Percentiles rank a stretch among this genome's conserved stretches.
These are phyloP conservation scores for Anguilla japonica DNA, from an alignment of 2,113 vertebrate species.

Conservation along the genomic window DNA sequence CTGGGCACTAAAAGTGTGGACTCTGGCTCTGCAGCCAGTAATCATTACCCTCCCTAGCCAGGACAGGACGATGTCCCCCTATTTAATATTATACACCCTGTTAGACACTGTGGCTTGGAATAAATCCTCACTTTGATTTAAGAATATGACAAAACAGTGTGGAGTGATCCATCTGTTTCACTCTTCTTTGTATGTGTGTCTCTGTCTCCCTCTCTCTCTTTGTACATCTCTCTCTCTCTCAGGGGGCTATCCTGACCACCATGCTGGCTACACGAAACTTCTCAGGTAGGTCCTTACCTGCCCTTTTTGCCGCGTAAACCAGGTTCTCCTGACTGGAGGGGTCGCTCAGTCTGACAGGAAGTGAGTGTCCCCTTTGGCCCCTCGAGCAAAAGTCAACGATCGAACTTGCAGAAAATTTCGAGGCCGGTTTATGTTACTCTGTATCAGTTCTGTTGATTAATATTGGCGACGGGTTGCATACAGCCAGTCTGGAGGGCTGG, in stretches of 20 bases:
- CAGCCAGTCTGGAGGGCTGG: neutral
- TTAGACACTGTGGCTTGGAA: constrained; percentile 11
- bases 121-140: neutral
- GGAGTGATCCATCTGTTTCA: neutral
- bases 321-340: neutral
- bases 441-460: neutral
- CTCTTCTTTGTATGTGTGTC: constrained; percentile 40
- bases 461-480: neutral
- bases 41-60: constrained; percentile 30
- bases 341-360: neutral
- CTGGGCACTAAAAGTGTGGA: neutral
- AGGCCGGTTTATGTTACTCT: neutral
- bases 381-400: neutral
- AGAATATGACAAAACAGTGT: neutral
- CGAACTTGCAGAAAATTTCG: neutral
- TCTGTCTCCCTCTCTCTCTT: neutral
- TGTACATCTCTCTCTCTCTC: constrained; percentile 19
- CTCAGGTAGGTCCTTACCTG: constrained; percentile 80
- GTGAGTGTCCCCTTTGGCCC: neutral
- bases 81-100: constrained; percentile 13
- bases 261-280: constrained; percentile 98
- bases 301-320: neutral
- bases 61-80: neutral
- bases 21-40: constrained; percentile 26
- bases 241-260: constrained; percentile 94